A percentile compares a stretch with the other conserved stretches of the same genome.
phyloP scores from a whole-genome alignment of 1,140 invertebrate species.

The Saccostrea echinata region DNA sequence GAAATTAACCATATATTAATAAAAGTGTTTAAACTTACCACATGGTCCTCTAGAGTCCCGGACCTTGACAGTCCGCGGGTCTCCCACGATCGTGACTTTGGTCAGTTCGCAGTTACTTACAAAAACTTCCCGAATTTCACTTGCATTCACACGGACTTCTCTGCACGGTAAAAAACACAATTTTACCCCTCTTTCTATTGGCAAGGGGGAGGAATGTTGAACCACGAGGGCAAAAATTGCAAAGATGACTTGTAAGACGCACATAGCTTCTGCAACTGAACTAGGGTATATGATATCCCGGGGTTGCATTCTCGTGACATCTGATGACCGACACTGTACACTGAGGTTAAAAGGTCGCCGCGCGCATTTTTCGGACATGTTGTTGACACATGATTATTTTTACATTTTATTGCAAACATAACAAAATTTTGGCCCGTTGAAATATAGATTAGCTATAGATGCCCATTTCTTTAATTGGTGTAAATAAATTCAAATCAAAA shows the following conservation, averaged over 20 bases:
- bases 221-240: not conserved
- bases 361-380: not conserved
- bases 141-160: not conserved
- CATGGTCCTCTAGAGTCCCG: constrained; percentile 3
- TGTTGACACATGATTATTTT: constrained; percentile 19
- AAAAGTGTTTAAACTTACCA: constrained; percentile 11
- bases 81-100: not conserved
- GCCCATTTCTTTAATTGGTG: not conserved
- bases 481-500: not conserved
- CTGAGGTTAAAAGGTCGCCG: not conserved
- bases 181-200: not conserved
- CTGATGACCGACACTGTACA: not conserved
- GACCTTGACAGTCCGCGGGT: not conserved
- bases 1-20: not conserved
- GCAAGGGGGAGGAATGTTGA: not conserved
- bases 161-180: not conserved
- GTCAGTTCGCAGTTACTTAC: not conserved
- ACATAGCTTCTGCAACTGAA: not conserved
- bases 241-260: not conserved
- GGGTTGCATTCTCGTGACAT: not conserved
- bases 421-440: constrained; percentile 8
- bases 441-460: not conserved
- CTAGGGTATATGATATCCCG: constrained; percentile 12
- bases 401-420: not conserved
- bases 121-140: not conserved